Conservation (phyloP, 1,140 invertebrate genomes). For the Bombus difficillimus region DNA sequence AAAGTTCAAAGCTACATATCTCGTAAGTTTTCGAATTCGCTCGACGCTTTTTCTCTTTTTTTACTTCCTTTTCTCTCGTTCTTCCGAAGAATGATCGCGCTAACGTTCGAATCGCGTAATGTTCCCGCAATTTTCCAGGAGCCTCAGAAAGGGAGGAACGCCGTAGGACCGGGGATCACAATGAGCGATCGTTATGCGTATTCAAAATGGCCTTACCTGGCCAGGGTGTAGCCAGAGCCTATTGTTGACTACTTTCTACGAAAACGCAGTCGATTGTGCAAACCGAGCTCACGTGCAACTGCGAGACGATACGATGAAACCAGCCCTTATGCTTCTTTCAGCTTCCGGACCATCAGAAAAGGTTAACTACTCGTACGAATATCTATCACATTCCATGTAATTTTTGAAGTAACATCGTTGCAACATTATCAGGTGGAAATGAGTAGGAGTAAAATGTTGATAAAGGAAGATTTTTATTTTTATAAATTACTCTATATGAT, state of each 20-base stretch:
- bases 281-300: constrained; percentile 59
- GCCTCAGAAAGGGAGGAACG: constrained; percentile 42
- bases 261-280: constrained; percentile 73
- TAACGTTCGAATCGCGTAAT: constrained; percentile 66
- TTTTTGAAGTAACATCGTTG: neutral
- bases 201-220: constrained; percentile 75
- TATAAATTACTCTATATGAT: too few relatives aligned
- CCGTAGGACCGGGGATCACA: constrained; percentile 63
- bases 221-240: constrained; percentile 60
- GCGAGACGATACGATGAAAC: constrained; percentile 56
- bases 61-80: constrained; percentile 1
- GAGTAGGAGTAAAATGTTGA: too few relatives aligned
- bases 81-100: constrained; percentile 37
- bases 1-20: neutral
- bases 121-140: constrained; percentile 69
- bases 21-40: constrained; percentile 7
- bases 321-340: constrained; percentile 51
- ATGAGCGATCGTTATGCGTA: constrained; percentile 76
- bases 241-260: constrained; percentile 68
- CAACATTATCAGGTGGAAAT: neutral
- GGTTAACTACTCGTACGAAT: constrained; percentile 13
- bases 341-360: constrained; percentile 30
- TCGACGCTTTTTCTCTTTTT: constrained; percentile 18
- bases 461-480: too few relatives aligned
- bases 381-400: neutral